phyloP scores from a whole-genome alignment of 2,797 vertebrate species.

The Enteromius anoplus region DNA sequence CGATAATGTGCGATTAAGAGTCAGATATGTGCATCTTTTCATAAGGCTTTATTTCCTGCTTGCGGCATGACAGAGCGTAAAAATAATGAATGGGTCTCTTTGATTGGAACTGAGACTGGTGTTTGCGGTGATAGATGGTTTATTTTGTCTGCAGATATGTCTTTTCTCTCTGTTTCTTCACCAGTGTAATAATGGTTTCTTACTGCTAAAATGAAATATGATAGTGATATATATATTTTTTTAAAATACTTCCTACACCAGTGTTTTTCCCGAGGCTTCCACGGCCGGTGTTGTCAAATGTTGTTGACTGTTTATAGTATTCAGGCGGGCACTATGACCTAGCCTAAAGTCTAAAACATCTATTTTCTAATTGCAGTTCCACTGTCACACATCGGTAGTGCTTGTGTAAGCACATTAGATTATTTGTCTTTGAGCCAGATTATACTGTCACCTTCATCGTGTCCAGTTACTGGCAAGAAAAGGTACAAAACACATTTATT shows the following conservation, averaged over 20 bases:
- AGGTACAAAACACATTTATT: slow-evolving; percentile 12
- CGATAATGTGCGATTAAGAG: slow-evolving; percentile 60
- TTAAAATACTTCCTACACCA: slow-evolving; percentile 33
- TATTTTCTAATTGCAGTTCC: slow-evolving; percentile 45
- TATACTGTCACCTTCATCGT: slow-evolving; percentile 43
- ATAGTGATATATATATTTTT: slow-evolving; percentile 5
- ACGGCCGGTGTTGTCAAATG: slow-evolving; percentile 57
- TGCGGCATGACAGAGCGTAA: slow-evolving; percentile 41
- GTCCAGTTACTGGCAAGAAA: slow-evolving; percentile 25
- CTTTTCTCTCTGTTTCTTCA: slow-evolving; percentile 34
- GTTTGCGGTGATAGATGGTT: slow-evolving; percentile 64
- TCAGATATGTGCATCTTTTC: slow-evolving; percentile 41
- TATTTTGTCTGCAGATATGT: slow-evolving; percentile 52
- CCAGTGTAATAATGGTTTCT: slow-evolving; percentile 59
- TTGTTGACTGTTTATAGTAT: slow-evolving; percentile 69
- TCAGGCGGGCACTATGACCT: slow-evolving; percentile 42
- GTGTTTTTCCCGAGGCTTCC: slow-evolving; percentile 44
- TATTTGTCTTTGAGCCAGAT: slow-evolving; percentile 51
- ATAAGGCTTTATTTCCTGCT: slow-evolving; percentile 46
- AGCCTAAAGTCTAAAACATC: slow-evolving; percentile 48
- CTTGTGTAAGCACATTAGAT: slow-evolving; percentile 49
- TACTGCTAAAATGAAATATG: slow-evolving; percentile 55
- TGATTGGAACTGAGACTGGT: slow-evolving; percentile 38
- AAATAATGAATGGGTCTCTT: slow-evolving; percentile 40
- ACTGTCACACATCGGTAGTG: slow-evolving; percentile 58